Base-by-base conservation (phyloP, 2,113 vertebrate species). In the Odontesthes bonariensis region DNA sequence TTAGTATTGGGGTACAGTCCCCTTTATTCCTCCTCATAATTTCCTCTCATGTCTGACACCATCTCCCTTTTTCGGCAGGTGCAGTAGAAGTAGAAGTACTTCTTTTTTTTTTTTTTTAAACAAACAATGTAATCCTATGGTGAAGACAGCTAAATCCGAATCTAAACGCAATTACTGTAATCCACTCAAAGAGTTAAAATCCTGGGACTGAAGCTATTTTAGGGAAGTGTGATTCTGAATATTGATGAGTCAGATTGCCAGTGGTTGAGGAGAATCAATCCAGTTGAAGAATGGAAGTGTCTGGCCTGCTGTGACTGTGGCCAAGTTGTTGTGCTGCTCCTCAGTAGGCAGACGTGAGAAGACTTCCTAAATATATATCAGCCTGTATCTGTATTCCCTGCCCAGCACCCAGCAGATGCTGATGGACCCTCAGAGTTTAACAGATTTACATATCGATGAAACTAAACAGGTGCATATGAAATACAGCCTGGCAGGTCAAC, bases 211-310 rank as follows among this genome's bases (percentile, higher is more conserved):
- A 8, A 57, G 85, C 87, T 89, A 83, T 88, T 91, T 88, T 82
- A 77, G 81, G 69, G 51, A 27, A 10, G 53, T 40, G 60, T 54
- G 72, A 86, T 80, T 79, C 73, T 88, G 84, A 89, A 90, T 91
- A 93, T 89, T 86, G 88, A 89, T 89, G 89, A 90, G 81, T 87
- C 80, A 77, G 82, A 88, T 86, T 86, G 82, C 75, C 75, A 62
- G 79, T 33, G 81, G 74, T 85, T 83, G 78, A 80, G 71, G 75
- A 82, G 73, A 91, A 92, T 93, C 90, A 90, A 88, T 92, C 88
- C 78, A 52, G 77, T 69, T 90, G 88, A 91, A 88, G 79, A 87
- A 91, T 87, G 81, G 64, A 54, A 74, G 81, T 85, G 88, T 88
- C 81, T 62, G 77, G 63, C 75, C 85, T 69, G 75, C 79, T 66